These are phyloP conservation scores for Diabrotica balteata DNA, from an alignment of 2,888 invertebrate species.

Conservation along the genomic window DNA sequence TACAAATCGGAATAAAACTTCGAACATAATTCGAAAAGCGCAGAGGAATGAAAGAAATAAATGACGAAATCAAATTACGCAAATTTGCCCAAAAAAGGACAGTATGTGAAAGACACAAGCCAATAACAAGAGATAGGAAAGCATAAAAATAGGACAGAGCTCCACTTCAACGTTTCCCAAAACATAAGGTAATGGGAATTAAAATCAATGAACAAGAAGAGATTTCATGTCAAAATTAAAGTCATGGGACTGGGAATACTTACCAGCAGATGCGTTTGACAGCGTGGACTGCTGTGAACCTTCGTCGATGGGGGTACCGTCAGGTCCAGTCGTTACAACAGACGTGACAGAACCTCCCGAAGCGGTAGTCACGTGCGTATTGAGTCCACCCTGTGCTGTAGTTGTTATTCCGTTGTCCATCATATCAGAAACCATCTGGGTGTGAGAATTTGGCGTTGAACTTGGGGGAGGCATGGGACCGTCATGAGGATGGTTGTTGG, in stretches of 20 bases:
- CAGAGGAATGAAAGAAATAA: too few relatives aligned
- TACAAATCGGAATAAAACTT: too few relatives aligned
- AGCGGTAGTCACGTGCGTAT: slow-evolving; percentile 58
- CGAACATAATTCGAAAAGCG: too few relatives aligned
- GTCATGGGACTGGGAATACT: slow-evolving; percentile 39
- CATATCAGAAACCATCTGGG: slow-evolving; percentile 58
- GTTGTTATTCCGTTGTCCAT: slow-evolving; percentile 68
- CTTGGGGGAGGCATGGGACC: slow-evolving; percentile 64
- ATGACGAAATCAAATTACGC: too few relatives aligned
- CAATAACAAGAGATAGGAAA: too few relatives aligned
- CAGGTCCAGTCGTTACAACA: slow-evolving; percentile 89
- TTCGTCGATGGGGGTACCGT: slow-evolving; percentile 87
- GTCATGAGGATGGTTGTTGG: slow-evolving; percentile 54
- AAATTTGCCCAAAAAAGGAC: too few relatives aligned
- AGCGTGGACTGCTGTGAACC: slow-evolving; percentile 92
- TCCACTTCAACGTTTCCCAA: too few relatives aligned
- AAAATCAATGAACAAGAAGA: too few relatives aligned
- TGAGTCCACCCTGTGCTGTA: slow-evolving; percentile 64
- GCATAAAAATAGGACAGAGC: too few relatives aligned
- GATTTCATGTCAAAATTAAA: not conserved
- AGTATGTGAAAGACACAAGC: too few relatives aligned
- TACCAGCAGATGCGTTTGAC: slow-evolving; percentile 91
- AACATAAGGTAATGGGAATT: too few relatives aligned
- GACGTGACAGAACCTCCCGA: slow-evolving; percentile 77
- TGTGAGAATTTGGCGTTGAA: slow-evolving; percentile 62